Conservation (phyloP, 2,888 invertebrate species). For the Chrysomela aeneicollis region DNA sequence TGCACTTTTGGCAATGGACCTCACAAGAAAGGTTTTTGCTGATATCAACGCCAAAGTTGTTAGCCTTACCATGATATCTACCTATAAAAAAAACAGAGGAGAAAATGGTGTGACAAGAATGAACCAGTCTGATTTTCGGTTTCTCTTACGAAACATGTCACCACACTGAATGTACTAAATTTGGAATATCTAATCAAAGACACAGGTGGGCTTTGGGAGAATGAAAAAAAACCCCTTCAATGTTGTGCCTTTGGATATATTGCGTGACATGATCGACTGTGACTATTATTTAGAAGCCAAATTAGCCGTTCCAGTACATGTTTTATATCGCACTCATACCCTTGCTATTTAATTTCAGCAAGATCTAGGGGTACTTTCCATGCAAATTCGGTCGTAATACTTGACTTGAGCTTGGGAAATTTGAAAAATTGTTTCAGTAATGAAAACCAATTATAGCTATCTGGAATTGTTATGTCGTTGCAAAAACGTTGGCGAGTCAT, state of each 20-base stretch:
- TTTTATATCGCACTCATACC: background rate
- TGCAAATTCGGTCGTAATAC: constrained; percentile 3
- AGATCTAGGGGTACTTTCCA: background rate
- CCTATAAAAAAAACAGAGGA: too few species aligned
- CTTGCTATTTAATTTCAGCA: background rate
- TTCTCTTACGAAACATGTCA: too few species aligned
- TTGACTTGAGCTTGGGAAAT: background rate
- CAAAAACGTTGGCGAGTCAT: background rate
- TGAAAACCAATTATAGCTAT: background rate
- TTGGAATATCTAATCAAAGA: too few species aligned
- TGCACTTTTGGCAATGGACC: too few species aligned
- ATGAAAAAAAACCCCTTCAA: too few species aligned
- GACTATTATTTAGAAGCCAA: background rate
- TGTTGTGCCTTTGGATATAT: background rate
- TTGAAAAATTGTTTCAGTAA: constrained; percentile 1
- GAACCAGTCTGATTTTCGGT: too few species aligned
- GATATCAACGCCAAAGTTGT: too few species aligned
- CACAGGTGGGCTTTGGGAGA: too few species aligned
- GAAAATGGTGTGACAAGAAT: too few species aligned
- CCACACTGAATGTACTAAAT: too few species aligned
- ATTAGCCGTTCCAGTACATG: background rate
- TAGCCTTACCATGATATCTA: too few species aligned
- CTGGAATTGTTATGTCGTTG: background rate
- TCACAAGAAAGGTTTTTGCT: too few species aligned
- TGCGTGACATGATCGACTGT: background rate